These are phyloP conservation scores for Rhinella marina DNA, from an alignment of 2,797 vertebrate species.

Conservation along the genomic window DNA sequence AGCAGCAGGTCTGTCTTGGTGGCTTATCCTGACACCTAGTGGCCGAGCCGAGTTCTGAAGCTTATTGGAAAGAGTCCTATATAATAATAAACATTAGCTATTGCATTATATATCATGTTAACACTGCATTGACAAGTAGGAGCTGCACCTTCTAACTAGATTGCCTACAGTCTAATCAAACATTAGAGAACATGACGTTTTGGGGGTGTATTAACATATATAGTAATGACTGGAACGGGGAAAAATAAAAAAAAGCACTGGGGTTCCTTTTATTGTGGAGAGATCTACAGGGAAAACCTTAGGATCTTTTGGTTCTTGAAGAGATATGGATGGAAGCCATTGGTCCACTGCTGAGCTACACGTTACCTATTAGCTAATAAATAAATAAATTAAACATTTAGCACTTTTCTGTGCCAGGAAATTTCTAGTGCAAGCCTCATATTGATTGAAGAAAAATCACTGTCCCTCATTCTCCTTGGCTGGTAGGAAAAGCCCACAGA, in stretches of 20 bases:
- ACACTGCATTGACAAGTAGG: slow-evolving; percentile 30
- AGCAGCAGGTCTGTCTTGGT: slow-evolving; percentile 24
- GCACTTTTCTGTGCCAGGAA: slow-evolving; percentile 18
- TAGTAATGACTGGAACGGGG: not conserved
- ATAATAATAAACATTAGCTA: slow-evolving; percentile 33
- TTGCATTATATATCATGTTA: slow-evolving; percentile 38
- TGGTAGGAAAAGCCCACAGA: not conserved
- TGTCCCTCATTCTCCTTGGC: not conserved
- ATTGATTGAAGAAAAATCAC: not conserved
- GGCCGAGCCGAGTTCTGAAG: slow-evolving; percentile 26
- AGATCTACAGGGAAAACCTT: not conserved
- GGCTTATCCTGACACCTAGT: slow-evolving; percentile 43
- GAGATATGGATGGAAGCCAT: not conserved
- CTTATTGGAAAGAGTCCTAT: slow-evolving; percentile 4
- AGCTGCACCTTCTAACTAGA: slow-evolving; percentile 15
- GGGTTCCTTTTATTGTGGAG: not conserved
- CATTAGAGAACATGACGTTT: not conserved
- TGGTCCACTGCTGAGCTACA: slow-evolving; percentile 18
- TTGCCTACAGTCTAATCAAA: not conserved
- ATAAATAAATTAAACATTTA: slow-evolving; percentile 60
- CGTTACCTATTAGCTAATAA: slow-evolving; percentile 44
- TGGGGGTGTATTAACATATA: not conserved
- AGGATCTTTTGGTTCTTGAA: slow-evolving; percentile 29
- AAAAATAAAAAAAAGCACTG: not conserved
- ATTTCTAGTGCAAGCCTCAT: slow-evolving; percentile 26